Base-by-base conservation (phyloP, 2,888 invertebrate genomes). In the Choreutis nemorana region DNA sequence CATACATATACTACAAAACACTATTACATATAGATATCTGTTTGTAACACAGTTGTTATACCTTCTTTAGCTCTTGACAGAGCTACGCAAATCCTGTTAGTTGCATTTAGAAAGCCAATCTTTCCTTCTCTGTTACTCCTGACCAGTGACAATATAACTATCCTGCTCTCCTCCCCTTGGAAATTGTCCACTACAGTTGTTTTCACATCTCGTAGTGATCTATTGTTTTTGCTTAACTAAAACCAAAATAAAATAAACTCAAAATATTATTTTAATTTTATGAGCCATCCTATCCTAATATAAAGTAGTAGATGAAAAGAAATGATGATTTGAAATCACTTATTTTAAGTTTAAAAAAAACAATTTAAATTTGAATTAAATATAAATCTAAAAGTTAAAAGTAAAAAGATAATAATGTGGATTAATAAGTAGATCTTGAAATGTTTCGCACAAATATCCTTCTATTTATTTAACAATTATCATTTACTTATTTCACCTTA, bases 101-200 rank as follows among this genome's bases (percentile, higher is more conserved):
- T 78, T 13, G 83, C 83, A 3, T 68, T 63, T 5, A 91, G 64
- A 56, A 90, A 91, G 0, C 91, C 91, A 37, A 90, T 86, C 32
- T 79, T 83, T 26, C 80, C 79, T 7, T 83, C 77, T 23, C 61
- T 55, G 63, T 90, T 91, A 50, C 87, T 91, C 49, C 92, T 81
- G 0, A 93, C 92, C 8, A 93, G 59, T 0, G 91, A 91, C 34
- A 93, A 61, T 39, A 93, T 77, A 29, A 92, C 86, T 46, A 92
- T 89, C 51, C 85, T 85, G 50, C 83, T 87, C 71, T 91, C 91
- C 49, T 90, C 87, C 0, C 92, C 91, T 70, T 92, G 92, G 48
- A 83, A 92, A 52, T 89, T 90, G 55, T 92, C 91, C 1, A 91
- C 86, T 1, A 85, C 84, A 0, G 84, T 81, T 11, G 89, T 81